Evolutionary conservation across 2,888 invertebrate genomes (phyloP).

Genomic region (Ephialtes manifestator): DNA sequence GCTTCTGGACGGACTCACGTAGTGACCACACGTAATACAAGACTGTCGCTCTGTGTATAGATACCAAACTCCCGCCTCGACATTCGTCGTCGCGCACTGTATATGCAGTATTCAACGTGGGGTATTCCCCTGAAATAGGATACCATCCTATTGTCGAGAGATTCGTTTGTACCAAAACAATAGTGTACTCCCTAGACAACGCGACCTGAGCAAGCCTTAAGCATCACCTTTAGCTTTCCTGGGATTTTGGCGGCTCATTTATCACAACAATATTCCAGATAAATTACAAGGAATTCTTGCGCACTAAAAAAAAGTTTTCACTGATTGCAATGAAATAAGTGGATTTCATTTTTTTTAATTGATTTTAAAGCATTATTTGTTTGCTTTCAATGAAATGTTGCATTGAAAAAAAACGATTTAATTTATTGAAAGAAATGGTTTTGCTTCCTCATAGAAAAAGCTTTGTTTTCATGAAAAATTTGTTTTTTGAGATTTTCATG

Average conservation of each 20-base stretch:
- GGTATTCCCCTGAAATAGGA: conserved; percentile 72
- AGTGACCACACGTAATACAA: conserved; percentile 20
- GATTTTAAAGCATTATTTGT: no score
- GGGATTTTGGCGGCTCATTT: conserved; percentile 10
- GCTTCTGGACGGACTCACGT: conserved; percentile 25
- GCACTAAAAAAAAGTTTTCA: no score
- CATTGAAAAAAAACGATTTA: no score
- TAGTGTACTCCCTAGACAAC: conserved; percentile 73
- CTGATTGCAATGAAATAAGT: no score
- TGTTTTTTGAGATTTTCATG: no score
- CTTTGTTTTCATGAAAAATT: no score
- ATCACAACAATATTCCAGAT: neutral
- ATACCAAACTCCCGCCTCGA: conserved; percentile 48
- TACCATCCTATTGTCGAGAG: conserved; percentile 76
- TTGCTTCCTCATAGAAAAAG: no score
- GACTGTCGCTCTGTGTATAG: neutral
- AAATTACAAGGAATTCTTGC: neutral
- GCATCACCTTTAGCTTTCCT: conserved; percentile 1
- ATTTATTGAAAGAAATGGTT: no score
- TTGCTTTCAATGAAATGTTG: no score
- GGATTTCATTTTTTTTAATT: no score
- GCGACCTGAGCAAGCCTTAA: conserved; percentile 59
- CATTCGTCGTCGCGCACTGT: conserved; percentile 58
- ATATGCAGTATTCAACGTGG: conserved; percentile 68
- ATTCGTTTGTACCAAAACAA: conserved; percentile 75